Base-by-base conservation (phyloP, 2,888 invertebrate genomes). In the Perizoma affinitatum region DNA sequence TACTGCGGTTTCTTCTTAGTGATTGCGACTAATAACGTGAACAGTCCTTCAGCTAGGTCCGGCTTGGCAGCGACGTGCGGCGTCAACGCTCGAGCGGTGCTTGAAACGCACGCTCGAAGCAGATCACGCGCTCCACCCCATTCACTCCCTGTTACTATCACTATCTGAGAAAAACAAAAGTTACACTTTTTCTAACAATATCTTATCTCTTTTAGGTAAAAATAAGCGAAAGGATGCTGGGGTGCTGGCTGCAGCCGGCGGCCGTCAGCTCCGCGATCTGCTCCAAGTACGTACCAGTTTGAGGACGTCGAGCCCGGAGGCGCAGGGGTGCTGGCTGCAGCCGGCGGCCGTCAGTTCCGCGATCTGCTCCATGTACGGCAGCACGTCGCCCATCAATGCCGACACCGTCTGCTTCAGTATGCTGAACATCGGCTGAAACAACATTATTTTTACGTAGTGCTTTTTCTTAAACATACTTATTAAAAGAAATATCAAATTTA, bases 381-480 rank as follows among this genome's bases (percentile, higher is more conserved):
- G 88, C 74, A 95, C 94, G 63, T 96, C 95, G 62, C 95, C 95
- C 86, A 96, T 91, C 58, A 97, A 84, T 46, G 96, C 95, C 0
- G 94, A 93, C 9, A 97, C 92, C 4, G 95, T 94, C 79, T 96
- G 95, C 81, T 96, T 97, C 60, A 97, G 85, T 53, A 96, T 91
- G 61, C 93, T 93, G 84, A 96, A 96, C 67, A 97, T 90, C 8
- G 95, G 94, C 96, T 97, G 87, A 22, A 62, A 61, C 4, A 34
- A 36, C 22, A 22, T 22, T 22, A 22, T 22, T 22, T 22, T 22
- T 22, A 22, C 22, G 22, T 22, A 22, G 3, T 2, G 22, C 22
- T 22, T 22, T 22, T n/a, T n/a, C n/a, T n/a, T n/a, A n/a, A n/a
- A n/a, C n/a, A n/a, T n/a, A n/a, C n/a, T n/a, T n/a, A n/a, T n/a